Evolutionary conservation across 2,888 invertebrate species (phyloP), one percentile per base, ranked within the genome.

Genomic region (Apoda limacodes): DNA sequence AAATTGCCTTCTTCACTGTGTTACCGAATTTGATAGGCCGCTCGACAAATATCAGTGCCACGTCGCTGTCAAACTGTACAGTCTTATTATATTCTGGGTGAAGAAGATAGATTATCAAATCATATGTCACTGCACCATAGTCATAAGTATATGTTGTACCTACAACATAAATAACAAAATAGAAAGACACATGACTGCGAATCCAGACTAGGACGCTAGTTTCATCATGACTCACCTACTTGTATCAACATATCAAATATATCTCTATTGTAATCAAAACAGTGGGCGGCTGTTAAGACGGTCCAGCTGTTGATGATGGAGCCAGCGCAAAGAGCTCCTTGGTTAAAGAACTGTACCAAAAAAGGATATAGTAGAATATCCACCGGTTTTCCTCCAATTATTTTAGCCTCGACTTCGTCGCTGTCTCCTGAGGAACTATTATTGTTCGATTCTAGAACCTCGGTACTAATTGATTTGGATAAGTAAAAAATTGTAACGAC

Each of bases 231-330:
- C 64, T 57, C 42, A 70, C 72, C 70, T 7, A 54, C 48, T 50
- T 60, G 60, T 19, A 74, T 32, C 4, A 42, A 39, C 53, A 74
- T 66, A 5, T 63, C 48, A 1, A 45, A 28, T 2, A 44, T 28
- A 20, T 65, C 44, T 7, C 42, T 46, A 33, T 64, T 67, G 2
- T 32, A 30, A 13, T 60, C 60, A 13, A 75, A 57, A 30, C 75
- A 75, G 39, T 75, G 74, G 0, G 63, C 74, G 1, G 72, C 57
- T 1, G 74, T 68, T 10, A 72, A 38, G 2, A 71, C 27, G 3
- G 54, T 39, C 58, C 64, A 70, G 21, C 61, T 65, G 26, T 61
- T 62, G 2, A 74, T 4, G 5, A 75, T 63, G 0, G 52, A 56
- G 0, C 67, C 71, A 4, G 62, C 62, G 35, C 74, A 74, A 20